Conservation (phyloP, 2,888 invertebrate species). For the Endotricha flammealis region DNA sequence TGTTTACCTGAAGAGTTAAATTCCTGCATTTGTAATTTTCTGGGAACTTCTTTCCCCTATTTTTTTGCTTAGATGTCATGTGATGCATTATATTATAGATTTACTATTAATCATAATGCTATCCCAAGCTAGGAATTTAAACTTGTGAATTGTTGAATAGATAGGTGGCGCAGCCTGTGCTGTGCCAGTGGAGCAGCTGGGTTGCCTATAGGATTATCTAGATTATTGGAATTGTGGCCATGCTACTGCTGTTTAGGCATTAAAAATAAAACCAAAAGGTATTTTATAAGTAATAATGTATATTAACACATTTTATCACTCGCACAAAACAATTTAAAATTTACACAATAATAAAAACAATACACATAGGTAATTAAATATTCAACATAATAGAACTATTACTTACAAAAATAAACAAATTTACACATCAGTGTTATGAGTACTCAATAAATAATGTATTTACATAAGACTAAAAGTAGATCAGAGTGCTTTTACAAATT, state of each 20-base stretch:
- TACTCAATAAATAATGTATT: conserved; percentile 52
- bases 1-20: conserved; percentile 18
- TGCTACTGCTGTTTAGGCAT: neutral
- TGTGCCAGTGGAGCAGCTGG: too few species aligned
- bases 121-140: neutral
- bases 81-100: neutral
- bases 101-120: too few species aligned
- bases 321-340: conserved; percentile 75
- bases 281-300: conserved; percentile 66
- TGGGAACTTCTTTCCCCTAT: conserved; percentile 30
- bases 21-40: conserved; percentile 14
- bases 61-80: neutral
- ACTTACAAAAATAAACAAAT: conserved; percentile 59
- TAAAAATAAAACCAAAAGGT: conserved; percentile 42
- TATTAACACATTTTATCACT: conserved; percentile 73
- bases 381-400: conserved; percentile 67
- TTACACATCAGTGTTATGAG: conserved; percentile 39
- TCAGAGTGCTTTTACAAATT: neutral
- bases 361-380: conserved; percentile 63
- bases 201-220: too few species aligned
- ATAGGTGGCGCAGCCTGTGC: too few species aligned
- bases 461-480: conserved; percentile 29
- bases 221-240: too few species aligned
- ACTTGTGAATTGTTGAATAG: neutral
- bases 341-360: conserved; percentile 67